These are phyloP conservation scores for Myotis daubentonii DNA, from an alignment of 2,797 vertebrate species.

Conservation along the genomic window DNA sequence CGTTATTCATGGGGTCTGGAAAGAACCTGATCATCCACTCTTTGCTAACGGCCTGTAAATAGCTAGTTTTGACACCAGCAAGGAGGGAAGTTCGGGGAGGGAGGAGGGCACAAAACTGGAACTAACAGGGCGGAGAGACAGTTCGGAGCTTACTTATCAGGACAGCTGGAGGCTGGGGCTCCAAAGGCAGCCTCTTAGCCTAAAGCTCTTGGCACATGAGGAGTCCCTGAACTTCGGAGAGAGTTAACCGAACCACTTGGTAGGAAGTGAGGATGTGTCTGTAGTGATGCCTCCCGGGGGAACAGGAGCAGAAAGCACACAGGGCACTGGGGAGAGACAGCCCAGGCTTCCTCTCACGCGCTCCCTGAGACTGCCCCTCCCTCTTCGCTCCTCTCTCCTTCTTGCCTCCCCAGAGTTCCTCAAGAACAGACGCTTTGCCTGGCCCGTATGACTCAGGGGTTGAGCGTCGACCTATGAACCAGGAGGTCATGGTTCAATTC, in stretches of 20 bases:
- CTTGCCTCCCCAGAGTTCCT: not conserved
- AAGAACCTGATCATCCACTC: constrained; percentile 73
- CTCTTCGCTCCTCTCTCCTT: not conserved
- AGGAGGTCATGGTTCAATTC: too few species aligned
- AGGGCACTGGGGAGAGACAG: not conserved
- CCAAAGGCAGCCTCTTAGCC: not conserved
- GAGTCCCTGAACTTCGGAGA: not conserved
- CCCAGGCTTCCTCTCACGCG: not conserved
- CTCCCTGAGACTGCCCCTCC: too few species aligned
- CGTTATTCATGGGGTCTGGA: constrained; percentile 73
- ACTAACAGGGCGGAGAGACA: not conserved
- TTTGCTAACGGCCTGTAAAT: constrained; percentile 79
- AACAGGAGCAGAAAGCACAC: not conserved
- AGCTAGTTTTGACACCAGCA: constrained; percentile 76
- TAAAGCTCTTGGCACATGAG: not conserved
- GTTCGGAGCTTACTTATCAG: not conserved
- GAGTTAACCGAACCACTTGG: not conserved
- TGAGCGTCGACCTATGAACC: too few species aligned
- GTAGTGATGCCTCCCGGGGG: not conserved
- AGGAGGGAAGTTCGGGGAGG: constrained; percentile 58
- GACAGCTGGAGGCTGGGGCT: not conserved
- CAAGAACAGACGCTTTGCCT: not conserved
- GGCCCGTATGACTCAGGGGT: too few species aligned
- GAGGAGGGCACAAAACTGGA: not conserved
- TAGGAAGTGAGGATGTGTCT: not conserved